A percentile compares a stretch with the other conserved stretches of the same genome.
Conservation (phyloP, 2,888 invertebrate species). For the Colostygia pectinataria region DNA sequence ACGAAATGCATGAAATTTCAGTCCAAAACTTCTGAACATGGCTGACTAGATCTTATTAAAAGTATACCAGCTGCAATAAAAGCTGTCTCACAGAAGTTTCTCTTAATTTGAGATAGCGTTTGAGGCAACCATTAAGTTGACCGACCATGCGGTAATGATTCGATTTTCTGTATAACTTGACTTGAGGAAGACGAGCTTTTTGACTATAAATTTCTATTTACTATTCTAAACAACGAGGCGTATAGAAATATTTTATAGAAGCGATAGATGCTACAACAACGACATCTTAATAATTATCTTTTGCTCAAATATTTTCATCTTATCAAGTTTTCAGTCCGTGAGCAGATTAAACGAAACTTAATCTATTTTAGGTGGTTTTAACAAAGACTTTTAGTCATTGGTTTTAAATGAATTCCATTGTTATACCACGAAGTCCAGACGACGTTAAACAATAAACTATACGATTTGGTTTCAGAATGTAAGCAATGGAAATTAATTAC, state of each 20-base stretch:
- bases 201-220: background rate
- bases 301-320: no score
- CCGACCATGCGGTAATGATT: constrained; percentile 39
- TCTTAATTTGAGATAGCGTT: constrained; percentile 40
- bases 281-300: no score
- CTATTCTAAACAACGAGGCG: background rate
- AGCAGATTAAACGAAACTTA: no score
- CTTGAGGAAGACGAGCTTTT: constrained; percentile 7
- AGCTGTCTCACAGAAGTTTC: constrained; percentile 14
- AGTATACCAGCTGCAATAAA: background rate
- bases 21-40: no score
- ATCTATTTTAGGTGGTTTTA: no score
- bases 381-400: no score
- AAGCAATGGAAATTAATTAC: constrained; percentile 15
- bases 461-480: constrained; percentile 6
- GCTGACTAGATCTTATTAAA: no score
- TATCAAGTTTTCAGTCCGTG: no score
- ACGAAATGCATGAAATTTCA: no score
- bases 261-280: no score
- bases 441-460: constrained; percentile 8
- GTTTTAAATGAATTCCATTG: background rate
- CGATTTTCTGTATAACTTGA: constrained; percentile 36
- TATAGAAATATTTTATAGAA: no score
- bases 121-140: constrained; percentile 34
- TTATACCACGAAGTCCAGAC: background rate